These are phyloP conservation scores for Delichon dasypus DNA, from an alignment of 2,797 vertebrate species.

Conservation along the genomic window DNA sequence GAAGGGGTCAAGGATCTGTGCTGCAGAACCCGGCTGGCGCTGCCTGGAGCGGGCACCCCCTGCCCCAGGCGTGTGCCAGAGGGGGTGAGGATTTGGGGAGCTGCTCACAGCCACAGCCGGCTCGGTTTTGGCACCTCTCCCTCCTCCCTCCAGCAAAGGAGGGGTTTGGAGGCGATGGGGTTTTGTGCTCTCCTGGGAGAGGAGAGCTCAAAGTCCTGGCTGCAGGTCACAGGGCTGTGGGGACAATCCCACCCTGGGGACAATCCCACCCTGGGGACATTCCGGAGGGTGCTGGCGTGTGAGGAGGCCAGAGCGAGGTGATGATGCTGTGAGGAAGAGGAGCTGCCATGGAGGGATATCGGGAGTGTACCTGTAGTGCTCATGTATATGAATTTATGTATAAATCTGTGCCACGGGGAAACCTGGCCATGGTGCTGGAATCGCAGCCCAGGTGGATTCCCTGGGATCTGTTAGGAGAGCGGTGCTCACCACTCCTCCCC, in stretches of 20 bases:
- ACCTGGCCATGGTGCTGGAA: neutral
- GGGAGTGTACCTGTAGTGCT: rapidly evolving
- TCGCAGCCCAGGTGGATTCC: neutral
- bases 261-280: neutral
- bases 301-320: neutral
- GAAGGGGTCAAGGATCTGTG: neutral
- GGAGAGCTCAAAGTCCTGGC: neutral
- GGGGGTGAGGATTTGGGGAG: neutral
- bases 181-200: neutral
- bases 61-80: neutral
- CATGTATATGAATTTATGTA: neutral
- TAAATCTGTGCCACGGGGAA: neutral
- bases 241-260: neutral
- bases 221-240: rapidly evolving
- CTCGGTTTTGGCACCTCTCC: neutral
- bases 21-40: rapidly evolving
- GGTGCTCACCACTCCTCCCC: rapidly evolving
- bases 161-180: neutral
- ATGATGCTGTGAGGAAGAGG: neutral
- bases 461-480: rapidly evolving
- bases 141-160: neutral
- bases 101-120: neutral
- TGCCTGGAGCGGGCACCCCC: neutral
- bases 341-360: neutral
- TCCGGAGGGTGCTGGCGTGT: rapidly evolving